Evolutionary conservation across 2,888 invertebrate species (phyloP).

Genomic region (Pyrochroa serraticornis): DNA sequence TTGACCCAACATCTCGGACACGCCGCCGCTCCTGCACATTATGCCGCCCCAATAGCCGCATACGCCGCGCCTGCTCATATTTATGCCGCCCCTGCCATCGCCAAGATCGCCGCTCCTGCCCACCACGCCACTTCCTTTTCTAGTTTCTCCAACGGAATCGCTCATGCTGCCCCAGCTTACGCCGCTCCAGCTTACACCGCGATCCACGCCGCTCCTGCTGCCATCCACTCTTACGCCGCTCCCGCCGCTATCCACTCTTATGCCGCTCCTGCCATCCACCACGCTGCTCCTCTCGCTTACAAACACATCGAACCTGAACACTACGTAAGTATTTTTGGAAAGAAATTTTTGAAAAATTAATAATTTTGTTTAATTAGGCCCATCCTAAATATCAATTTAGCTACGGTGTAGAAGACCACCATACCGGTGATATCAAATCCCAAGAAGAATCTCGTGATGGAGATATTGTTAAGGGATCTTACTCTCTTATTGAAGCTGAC

Average conservation of each 20-base stretch:
- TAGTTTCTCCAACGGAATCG: background rate
- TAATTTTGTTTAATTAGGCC: slow-evolving; percentile 24
- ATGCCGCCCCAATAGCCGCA: slow-evolving; percentile 4
- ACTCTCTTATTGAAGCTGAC: slow-evolving; percentile 49
- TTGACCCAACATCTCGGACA: slow-evolving; percentile 35
- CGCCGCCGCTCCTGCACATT: background rate
- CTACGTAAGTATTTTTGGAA: background rate
- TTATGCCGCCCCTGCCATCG: background rate
- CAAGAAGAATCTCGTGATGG: slow-evolving; percentile 65
- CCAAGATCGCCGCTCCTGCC: slow-evolving; percentile 5
- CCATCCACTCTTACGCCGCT: slow-evolving; percentile 14
- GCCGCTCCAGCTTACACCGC: slow-evolving; percentile 6
- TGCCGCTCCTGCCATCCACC: slow-evolving; percentile 25
- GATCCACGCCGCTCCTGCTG: too few relatives aligned
- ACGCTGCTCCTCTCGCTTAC: slow-evolving; percentile 18
- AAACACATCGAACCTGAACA: slow-evolving; percentile 16
- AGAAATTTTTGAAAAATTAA: background rate
- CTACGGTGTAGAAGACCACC: slow-evolving; percentile 64
- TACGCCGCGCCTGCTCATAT: slow-evolving; percentile 4
- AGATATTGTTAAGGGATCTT: slow-evolving; percentile 60
- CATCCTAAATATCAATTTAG: slow-evolving; percentile 62
- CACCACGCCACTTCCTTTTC: slow-evolving; percentile 14
- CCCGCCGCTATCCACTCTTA: slow-evolving; percentile 17
- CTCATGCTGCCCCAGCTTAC: slow-evolving; percentile 3
- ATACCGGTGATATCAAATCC: slow-evolving; percentile 65